Evolutionary conservation across 1,140 invertebrate species (phyloP).

Genomic region (Calliopsis andreniformis): DNA sequence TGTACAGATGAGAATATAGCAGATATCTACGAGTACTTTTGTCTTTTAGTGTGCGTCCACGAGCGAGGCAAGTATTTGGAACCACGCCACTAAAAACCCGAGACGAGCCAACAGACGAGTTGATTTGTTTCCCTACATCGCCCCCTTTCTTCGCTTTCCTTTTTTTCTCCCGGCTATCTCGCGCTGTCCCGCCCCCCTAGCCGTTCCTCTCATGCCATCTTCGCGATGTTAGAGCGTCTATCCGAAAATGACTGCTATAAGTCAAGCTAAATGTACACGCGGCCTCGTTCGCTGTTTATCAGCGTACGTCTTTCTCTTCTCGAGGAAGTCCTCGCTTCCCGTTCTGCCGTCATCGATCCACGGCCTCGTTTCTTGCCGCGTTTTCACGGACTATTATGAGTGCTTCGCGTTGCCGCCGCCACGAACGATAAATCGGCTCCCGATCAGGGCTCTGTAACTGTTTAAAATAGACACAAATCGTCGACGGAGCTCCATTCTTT

Average conservation of each 20-base stretch:
- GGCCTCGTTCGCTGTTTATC: constrained; percentile 55
- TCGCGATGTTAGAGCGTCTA: constrained; percentile 44
- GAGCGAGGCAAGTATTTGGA: constrained; percentile 80
- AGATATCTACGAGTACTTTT: no score
- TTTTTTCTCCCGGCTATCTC: constrained; percentile 46
- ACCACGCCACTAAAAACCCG: constrained; percentile 81
- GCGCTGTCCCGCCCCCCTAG: background rate
- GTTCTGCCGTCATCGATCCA: constrained; percentile 24
- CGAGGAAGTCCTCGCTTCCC: constrained; percentile 13
- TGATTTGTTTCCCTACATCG: constrained; percentile 80
- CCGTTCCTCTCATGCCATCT: constrained; percentile 4
- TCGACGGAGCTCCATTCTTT: background rate
- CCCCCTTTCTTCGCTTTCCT: constrained; percentile 59
- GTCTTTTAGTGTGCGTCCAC: constrained; percentile 65
- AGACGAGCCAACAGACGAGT: constrained; percentile 78
- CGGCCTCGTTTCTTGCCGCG: constrained; percentile 14
- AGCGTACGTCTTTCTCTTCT: constrained; percentile 46
- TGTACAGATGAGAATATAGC: no score
- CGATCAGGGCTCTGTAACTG: background rate
- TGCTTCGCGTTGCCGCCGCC: no score
- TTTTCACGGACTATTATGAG: background rate
- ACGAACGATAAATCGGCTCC: background rate
- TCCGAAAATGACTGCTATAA: constrained; percentile 63
- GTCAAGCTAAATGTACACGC: constrained; percentile 59
- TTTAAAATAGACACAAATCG: background rate